phyloP scores from a whole-genome alignment of 2,888 invertebrate species.

The Agrochola litura region DNA sequence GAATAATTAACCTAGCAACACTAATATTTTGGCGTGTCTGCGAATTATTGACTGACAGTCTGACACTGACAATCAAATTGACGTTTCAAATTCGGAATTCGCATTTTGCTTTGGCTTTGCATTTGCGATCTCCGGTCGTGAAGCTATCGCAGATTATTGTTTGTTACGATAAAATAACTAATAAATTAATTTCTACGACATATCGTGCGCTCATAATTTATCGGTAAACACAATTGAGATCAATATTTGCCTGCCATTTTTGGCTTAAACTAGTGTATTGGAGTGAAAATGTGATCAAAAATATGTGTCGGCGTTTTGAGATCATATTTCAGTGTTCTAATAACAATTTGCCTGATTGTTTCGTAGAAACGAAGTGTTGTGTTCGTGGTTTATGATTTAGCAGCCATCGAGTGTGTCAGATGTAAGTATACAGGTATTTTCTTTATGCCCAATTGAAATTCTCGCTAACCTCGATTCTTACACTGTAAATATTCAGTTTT shows the following conservation, averaged over 20 bases:
- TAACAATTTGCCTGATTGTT: conserved; percentile 39
- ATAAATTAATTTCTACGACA: conserved; percentile 9
- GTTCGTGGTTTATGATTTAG: conserved; percentile 38
- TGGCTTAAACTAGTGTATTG: background rate
- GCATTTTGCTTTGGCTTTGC: conserved; percentile 26
- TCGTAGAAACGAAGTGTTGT: conserved; percentile 37
- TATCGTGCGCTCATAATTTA: background rate
- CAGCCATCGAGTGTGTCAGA: background rate
- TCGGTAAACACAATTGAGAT: background rate
- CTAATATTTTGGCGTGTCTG: background rate
- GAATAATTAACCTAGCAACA: background rate
- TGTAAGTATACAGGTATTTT: conserved; percentile 40
- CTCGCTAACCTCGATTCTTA: conserved; percentile 2
- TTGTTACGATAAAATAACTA: conserved; percentile 32
- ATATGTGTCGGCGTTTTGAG: conserved; percentile 31
- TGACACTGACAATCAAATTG: conserved; percentile 40
- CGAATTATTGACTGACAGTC: background rate
- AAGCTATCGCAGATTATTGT: conserved; percentile 39
- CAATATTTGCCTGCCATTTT: background rate
- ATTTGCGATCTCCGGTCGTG: conserved; percentile 17
- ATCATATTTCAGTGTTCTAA: conserved; percentile 56
- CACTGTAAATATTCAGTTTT: background rate
- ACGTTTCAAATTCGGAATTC: conserved; percentile 24
- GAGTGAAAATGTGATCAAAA: conserved; percentile 26
- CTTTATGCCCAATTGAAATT: background rate